These are phyloP conservation scores for Etia nguti DNA, from an alignment of 2,113 vertebrate species.

Conservation along the genomic window DNA sequence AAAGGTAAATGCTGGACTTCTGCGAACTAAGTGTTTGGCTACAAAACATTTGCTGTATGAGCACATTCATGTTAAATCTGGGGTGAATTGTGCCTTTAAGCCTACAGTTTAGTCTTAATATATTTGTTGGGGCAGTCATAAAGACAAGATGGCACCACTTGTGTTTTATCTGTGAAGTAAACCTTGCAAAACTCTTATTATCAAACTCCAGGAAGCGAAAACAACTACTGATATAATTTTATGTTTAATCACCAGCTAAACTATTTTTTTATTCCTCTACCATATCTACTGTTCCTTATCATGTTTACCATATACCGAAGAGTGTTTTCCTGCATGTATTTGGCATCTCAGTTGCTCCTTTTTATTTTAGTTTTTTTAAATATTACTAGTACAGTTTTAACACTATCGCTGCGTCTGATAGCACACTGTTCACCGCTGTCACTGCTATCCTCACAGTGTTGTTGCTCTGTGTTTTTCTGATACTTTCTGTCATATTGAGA, in stretches of 20 bases:
- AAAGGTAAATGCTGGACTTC: not conserved
- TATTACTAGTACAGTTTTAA: not conserved
- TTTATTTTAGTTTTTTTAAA: not conserved
- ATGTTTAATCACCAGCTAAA: not conserved
- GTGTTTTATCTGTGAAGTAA: not conserved
- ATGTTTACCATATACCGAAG: not conserved
- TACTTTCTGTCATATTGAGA: not conserved
- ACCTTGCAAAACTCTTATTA: not conserved
- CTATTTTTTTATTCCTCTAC: not conserved
- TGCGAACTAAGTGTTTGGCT: not conserved
- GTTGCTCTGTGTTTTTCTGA: slow-evolving; percentile 6
- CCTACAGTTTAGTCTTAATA: not conserved
- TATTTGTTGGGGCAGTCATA: not conserved
- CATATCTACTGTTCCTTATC: not conserved
- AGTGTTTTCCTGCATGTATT: slow-evolving; percentile 13
- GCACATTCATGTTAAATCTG: not conserved
- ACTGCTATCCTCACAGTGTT: not conserved
- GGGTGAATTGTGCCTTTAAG: not conserved
- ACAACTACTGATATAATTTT: not conserved
- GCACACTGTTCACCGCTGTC: not conserved
- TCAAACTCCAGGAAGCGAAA: not conserved
- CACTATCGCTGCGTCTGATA: not conserved
- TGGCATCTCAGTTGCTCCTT: not conserved
- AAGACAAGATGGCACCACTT: not conserved
- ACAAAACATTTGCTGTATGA: not conserved